Evolutionary conservation across 2,113 vertebrate species (phyloP), one percentile per base, ranked within the genome.

Genomic region (Rhinolophus ferrumequinum): DNA sequence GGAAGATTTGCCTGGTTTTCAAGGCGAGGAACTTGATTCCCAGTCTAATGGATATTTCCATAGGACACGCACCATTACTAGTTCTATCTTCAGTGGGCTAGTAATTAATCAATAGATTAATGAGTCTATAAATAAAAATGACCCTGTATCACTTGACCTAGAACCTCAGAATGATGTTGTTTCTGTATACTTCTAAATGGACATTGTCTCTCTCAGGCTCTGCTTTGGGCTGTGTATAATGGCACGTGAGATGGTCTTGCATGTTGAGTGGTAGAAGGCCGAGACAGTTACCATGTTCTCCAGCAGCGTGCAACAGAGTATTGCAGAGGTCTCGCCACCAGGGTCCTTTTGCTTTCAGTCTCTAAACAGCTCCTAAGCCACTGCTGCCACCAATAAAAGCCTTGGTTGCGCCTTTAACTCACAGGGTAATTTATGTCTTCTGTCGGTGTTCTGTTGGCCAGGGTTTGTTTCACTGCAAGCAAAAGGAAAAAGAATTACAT

Each of bases 101-200:
- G 38, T 79, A 67, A 8, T 50, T 89, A 69, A 76, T 72, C 58
- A 94, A 92, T 47, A 90, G 56, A 94, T 97, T 95, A 64, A 76
- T 77, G 90, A 88, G 60, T 28, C 93, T 97, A 50, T 73, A 81
- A 95, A 96, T 96, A 92, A 95, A 97, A 91, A 89, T 90, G 89
- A 95, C 11, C 95, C 95, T 89, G 88, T 90, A 93, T 96, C 89
- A 97, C 47, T 93, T 96, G 94, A 97, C 95, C 94, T 93, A 77
- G 66, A 94, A 76, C 47, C 93, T 95, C 94, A 96, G 90, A 94
- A 52, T 47, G 35, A 50, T 69, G 88, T 52, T 87, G 1, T 90
- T 88, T 92, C 35, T 22, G 38, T n/a, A 86, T 93, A 85, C 67
- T 93, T 96, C 96, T 95, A 96, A 83, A 96, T 88, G 64, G 76